Base-by-base conservation (phyloP, 2,113 vertebrate species). In the Callionymus lyra region DNA sequence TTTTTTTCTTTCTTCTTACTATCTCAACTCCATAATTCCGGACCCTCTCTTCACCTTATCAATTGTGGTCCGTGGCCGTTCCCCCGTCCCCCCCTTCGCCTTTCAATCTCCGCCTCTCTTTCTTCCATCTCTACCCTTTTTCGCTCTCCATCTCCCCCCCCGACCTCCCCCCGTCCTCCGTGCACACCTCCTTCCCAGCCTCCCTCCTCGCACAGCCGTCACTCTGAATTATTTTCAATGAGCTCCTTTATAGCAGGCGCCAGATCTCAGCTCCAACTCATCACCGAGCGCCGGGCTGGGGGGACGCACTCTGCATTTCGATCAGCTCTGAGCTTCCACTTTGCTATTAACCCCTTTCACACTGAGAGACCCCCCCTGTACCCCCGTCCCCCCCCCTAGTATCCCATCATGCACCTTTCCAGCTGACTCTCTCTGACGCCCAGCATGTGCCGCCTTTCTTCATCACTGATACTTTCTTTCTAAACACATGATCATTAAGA, bases 211-310 rank as follows among this genome's bases (percentile, higher is more conserved):
- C 60, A 82, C 86, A 86, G 88, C 88, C 88, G 89, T 92, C 90
- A 89, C 85, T 92, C 90, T 91, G 88, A 89, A 91, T 93, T 91
- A 92, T 89, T 90, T 89, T 91, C 90, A 89, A 90, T 75, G 87
- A 90, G 87, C 88, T 87, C 87, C 86, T 91, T 89, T 91, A 86
- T 89, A 89, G 89, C 85, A 71, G 84, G 79, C 85, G 86, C 88
- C 89, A 90, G 88, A 83, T 90, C 89, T 87, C 86, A 82, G 88
- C 87, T 90, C 87, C 87, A 92, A 87, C 83, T 89, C 89, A 90
- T 93, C 90, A 89, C 86, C 58, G 82, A 86, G 85, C 77, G 80
- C 76, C 79, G 79, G 77, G 84, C 84, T 83, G 79, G 80, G 79
- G 82, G 75, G 84, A 90, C 84, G 80, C 87, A 84, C 78, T 46